Evolutionary conservation across 2,888 invertebrate species (phyloP).

Genomic region (Sarcophaga subvicina): DNA sequence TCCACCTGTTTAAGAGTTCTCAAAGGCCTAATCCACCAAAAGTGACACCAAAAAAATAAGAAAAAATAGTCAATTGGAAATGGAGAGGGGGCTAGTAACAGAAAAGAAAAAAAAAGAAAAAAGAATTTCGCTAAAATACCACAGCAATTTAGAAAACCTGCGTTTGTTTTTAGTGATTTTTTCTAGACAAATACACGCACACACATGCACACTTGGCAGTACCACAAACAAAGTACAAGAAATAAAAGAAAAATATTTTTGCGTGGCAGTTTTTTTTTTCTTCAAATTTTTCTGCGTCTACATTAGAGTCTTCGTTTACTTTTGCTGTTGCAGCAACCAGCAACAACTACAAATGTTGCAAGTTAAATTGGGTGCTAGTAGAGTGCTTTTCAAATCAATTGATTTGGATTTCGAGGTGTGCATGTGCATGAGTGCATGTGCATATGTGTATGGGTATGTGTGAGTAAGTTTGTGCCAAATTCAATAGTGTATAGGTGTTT

Average conservation of each 20-base stretch:
- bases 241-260: conserved; percentile 67
- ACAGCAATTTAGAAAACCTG: conserved; percentile 59
- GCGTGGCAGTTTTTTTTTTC: conserved; percentile 71
- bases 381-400: not conserved
- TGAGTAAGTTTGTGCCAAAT: conserved; percentile 57
- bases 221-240: not conserved
- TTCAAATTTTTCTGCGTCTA: not conserved
- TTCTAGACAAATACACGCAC: not conserved
- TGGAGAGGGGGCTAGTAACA: conserved; percentile 28
- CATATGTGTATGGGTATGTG: too few relatives aligned
- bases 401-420: conserved; percentile 53
- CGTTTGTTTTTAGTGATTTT: not conserved
- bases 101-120: conserved; percentile 31
- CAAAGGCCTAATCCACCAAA: conserved; percentile 14
- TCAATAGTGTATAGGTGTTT: conserved; percentile 75
- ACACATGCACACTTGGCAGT: not conserved
- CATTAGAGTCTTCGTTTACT: not conserved
- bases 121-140: conserved; percentile 34
- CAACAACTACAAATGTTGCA: conserved; percentile 39
- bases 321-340: too few relatives aligned
- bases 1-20: conserved; percentile 62
- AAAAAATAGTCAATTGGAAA: not conserved
- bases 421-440: conserved; percentile 55
- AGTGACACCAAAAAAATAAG: not conserved
- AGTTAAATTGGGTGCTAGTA: conserved; percentile 56